phyloP scores from a whole-genome alignment of 2,113 vertebrate genomes.

The Nanorana parkeri region DNA sequence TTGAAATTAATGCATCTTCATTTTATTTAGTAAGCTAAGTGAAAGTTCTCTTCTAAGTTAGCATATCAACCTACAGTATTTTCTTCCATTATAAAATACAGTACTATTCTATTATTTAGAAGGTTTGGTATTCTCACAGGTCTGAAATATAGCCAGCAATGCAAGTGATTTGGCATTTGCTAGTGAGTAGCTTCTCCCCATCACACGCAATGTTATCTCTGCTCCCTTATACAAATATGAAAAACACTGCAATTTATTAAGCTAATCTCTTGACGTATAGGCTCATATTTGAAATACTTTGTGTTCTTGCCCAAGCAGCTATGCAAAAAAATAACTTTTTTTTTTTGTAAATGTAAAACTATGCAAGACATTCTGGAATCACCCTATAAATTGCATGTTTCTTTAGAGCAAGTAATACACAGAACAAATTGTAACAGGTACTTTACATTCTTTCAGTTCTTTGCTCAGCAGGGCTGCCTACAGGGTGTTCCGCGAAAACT shows the following conservation, averaged over 20 bases:
- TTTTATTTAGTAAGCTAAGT: no score
- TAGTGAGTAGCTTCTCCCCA: not conserved
- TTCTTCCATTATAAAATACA: no score
- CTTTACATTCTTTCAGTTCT: conserved; percentile 59
- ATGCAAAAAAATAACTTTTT: conserved; percentile 38
- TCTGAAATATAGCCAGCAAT: not conserved
- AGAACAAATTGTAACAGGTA: conserved; percentile 34
- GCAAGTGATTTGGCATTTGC: not conserved
- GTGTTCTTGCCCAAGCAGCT: conserved; percentile 51
- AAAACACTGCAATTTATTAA: conserved; percentile 27
- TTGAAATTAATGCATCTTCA: no score
- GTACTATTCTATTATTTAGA: no score
- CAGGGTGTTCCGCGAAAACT: conserved; percentile 9
- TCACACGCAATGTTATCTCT: not conserved
- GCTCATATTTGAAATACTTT: conserved; percentile 30
- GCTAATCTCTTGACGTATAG: conserved; percentile 12
- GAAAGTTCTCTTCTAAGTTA: no score
- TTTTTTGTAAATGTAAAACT: conserved; percentile 58
- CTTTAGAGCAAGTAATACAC: conserved; percentile 52
- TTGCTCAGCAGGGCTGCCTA: not conserved
- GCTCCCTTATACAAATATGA: not conserved
- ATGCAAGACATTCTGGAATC: conserved; percentile 57
- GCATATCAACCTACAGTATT: no score
- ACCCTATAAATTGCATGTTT: conserved; percentile 58
- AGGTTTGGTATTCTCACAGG: not conserved